Percentiles rank a stretch among this genome's conserved stretches.
These are phyloP conservation scores for Diploptera punctata DNA, from an alignment of 2,888 invertebrate species.

Conservation along the genomic window DNA sequence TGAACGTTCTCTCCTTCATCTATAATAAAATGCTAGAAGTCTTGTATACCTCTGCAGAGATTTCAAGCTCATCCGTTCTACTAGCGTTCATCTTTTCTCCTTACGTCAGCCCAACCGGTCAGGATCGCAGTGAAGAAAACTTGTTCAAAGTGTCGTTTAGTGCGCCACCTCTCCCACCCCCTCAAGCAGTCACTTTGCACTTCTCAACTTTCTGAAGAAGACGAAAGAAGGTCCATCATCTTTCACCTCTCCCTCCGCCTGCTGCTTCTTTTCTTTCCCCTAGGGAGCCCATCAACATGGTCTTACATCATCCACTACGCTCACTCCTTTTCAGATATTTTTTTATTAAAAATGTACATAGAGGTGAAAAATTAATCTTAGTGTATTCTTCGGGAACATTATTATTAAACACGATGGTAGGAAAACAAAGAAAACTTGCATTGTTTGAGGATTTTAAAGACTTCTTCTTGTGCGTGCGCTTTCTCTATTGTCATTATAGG, in stretches of 20 bases:
- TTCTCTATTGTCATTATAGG: too few relatives aligned
- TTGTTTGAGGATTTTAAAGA: too few relatives aligned
- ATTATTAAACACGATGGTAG: too few relatives aligned
- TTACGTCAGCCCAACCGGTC: background rate
- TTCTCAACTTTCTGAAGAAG: slow-evolving; percentile 15
- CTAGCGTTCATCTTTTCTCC: background rate
- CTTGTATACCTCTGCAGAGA: too few relatives aligned
- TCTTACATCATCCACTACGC: background rate
- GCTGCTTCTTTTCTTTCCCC: background rate
- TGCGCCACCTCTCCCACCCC: background rate
- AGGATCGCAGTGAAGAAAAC: background rate
- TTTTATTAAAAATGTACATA: background rate
- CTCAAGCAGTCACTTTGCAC: background rate
- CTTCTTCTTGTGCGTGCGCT: too few relatives aligned
- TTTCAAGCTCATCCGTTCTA: too few relatives aligned
- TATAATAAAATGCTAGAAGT: too few relatives aligned
- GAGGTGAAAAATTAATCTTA: slow-evolving; percentile 14
- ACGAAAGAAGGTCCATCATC: slow-evolving; percentile 19
- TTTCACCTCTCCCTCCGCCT: background rate
- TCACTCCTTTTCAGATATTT: background rate
- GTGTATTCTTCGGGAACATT: too few relatives aligned
- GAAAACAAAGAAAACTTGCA: too few relatives aligned
- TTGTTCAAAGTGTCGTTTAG: slow-evolving; percentile 37
- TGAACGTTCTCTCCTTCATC: too few relatives aligned
- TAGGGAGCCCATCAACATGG: slow-evolving; percentile 1